Evolutionary conservation across 2,888 invertebrate genomes (phyloP), one percentile per base, ranked within the genome.

Genomic region (Gasteruption jaculator): DNA sequence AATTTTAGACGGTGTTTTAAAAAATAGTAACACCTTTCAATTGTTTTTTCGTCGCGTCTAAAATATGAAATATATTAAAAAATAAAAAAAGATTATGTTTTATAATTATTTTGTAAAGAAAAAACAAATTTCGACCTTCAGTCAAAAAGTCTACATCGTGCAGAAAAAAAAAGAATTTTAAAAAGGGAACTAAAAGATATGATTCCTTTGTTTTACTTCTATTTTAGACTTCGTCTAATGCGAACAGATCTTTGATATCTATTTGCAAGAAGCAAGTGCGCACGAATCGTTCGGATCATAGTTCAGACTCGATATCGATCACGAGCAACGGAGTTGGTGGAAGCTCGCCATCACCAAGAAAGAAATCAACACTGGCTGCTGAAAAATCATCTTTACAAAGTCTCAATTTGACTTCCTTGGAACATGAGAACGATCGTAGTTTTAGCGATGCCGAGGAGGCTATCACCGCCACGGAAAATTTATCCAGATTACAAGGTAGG

Each of bases 381-480:
- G 66, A 63, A 43, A 63, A 60, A 40, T 57, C 63, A 37, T 60
- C 62, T 31, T 46, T 57, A 29, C 51, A 49, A 38, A 57, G 49
- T 49, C 45, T 49, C 24, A 57, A 52, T 50, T 53, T 58, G 11
- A 54, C 60, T 43, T 56, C 61, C 15, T 49, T 65, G 46, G 64
- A 68, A 53, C 58, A 67, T 58, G 66, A 68, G 52, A 66, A 64
- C 52, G 66, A 65, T 49, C 61, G 60, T 25, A 67, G 60, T 39
- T 63, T 61, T 41, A 68, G 67, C 43, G 68, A 70, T 60, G 70
- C 69, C 39, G 68, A 70, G 45, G 69, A 68, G 60, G 65, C 68
- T 41, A 62, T 68, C 46, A 54, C 60, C 45, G 60, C 61, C 47
- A 59, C 61, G 43, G 67, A 65, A 55, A 63, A 59, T 52, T 60